Base-by-base conservation (phyloP, 1,140 invertebrate species). In the Tetramorium simillimum region DNA sequence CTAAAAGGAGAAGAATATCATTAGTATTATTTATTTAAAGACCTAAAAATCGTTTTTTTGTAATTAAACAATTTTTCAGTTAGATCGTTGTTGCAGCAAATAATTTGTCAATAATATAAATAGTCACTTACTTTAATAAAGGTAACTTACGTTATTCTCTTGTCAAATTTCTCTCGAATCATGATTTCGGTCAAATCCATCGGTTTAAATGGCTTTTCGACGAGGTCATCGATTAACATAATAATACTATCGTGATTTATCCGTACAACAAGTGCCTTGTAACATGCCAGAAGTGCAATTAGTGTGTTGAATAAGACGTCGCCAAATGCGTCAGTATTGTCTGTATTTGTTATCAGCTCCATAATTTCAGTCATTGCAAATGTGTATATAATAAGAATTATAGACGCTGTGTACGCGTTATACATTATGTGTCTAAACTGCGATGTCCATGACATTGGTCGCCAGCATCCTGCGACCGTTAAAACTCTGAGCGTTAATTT, bases 231-330 rank as follows among this genome's bases (percentile, higher is more conserved):
- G 16, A 92, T 70, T 24, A 92, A 53, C 10, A 16, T 18, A 43
- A 80, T 49, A 14, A 93, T 75, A 14, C 62, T 67, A 14, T 60
- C 6, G 0, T 89, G 84, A 24, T 53, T 81, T 3, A 86, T 1
- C 2, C 84, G 21, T 3, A 92, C 5, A 40, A 78, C 81, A 1
- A 63, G 16, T 3, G 84, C 18, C 60, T 93, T 93, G 1, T 56
- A 80, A 6, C 62, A 78, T 1, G 63, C 77, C 37, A 85, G 72
- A 0, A 86, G 40, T 3, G 91, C 43, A 14, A 87, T 85, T 0
- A 93, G 10, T 1, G 73, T 56, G 0, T 89, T 70, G 56, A 86
- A 90, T 1, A 90, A 81, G 72, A 88, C 90, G 16, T 91, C 87
- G 0, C 88, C 78, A 2, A 91, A 58, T 9, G 82, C 60, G 4